Conservation (phyloP, 2,888 invertebrate species). For the Hirtodrosophila trivittata region DNA sequence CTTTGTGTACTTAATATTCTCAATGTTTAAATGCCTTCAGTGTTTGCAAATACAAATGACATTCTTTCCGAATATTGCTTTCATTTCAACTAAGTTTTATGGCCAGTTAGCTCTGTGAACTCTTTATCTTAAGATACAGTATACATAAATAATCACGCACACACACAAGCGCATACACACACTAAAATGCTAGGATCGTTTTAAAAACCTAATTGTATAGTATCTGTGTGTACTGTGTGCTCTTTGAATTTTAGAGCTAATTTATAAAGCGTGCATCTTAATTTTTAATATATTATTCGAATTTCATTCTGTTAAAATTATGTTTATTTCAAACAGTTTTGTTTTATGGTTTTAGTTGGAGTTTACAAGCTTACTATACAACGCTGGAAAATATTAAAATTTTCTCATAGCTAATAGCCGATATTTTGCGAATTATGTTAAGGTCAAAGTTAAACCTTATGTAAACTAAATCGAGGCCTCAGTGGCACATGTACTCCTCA, state of each 20-base stretch:
- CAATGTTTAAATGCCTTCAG: constrained; percentile 73
- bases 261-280: constrained; percentile 58
- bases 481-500: too few species aligned
- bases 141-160: constrained; percentile 16
- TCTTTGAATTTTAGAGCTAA: constrained; percentile 53
- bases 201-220: constrained; percentile 57
- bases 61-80: constrained; percentile 60
- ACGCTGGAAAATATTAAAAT: too few species aligned
- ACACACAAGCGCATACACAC: constrained; percentile 21
- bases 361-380: too few species aligned
- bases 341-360: constrained; percentile 49
- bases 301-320: constrained; percentile 47
- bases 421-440: too few species aligned
- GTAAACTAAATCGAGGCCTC: constrained; percentile 23
- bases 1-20: constrained; percentile 77
- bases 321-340: constrained; percentile 51
- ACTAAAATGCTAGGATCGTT: constrained; percentile 30
- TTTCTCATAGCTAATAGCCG: too few species aligned
- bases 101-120: constrained; percentile 43
- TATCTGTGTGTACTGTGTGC: constrained; percentile 63
- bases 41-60: constrained; percentile 71
- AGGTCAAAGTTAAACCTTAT: constrained; percentile 25
- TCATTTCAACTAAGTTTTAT: constrained; percentile 55
- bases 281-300: constrained; percentile 29
- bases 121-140: constrained; percentile 37